Percentiles rank a stretch among this genome's conserved stretches.
Evolutionary conservation across 1,140 invertebrate genomes (phyloP).

Genomic region (Heterodera carotae): DNA sequence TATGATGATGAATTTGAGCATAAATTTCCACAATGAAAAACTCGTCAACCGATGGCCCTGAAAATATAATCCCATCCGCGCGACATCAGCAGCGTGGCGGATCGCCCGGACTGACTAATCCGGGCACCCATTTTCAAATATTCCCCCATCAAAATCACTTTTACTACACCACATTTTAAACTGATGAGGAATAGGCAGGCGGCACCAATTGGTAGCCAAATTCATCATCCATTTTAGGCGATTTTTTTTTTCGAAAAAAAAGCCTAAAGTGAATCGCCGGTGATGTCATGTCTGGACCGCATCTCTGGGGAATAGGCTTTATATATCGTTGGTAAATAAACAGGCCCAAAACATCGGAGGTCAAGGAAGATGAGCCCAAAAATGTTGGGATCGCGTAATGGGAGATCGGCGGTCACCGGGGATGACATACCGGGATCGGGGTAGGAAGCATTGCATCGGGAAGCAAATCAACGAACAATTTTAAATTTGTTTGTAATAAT

Average conservation of each 20-base stretch:
- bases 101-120: neutral
- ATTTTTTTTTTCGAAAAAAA: no score
- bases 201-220: neutral
- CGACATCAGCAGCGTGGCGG: neutral
- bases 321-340: no score
- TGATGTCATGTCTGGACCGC: no score
- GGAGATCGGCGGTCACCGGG: no score
- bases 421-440: no score
- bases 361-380: no score
- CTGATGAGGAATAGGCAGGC: neutral
- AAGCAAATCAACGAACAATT: no score
- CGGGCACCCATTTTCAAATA: neutral
- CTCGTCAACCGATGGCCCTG: neutral
- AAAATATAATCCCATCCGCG: conserved; percentile 3
- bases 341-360: no score
- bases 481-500: neutral
- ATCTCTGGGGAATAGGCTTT: no score
- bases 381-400: no score
- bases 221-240: neutral
- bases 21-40: neutral
- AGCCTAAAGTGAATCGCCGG: no score
- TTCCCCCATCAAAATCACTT: neutral
- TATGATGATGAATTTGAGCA: neutral
- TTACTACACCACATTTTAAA: conserved; percentile 5
- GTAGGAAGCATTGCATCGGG: no score